A percentile compares a stretch with the other conserved stretches of the same genome.
Conservation (phyloP, 2,113 vertebrate genomes). For the Embiotoca jacksoni region DNA sequence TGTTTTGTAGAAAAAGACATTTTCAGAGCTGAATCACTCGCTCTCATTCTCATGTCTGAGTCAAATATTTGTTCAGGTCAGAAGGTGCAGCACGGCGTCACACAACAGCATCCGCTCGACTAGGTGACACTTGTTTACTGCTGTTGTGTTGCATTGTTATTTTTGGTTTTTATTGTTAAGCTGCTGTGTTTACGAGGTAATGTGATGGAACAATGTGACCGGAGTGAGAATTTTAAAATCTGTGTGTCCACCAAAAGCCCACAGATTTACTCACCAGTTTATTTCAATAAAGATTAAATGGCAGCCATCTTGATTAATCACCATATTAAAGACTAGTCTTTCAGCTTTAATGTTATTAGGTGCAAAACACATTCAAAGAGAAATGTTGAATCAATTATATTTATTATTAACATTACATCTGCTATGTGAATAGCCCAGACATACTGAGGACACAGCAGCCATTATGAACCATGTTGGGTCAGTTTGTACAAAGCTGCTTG, state of each 20-base stretch:
- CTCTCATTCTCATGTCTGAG: background rate
- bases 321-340: no score
- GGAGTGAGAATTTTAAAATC: background rate
- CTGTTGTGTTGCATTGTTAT: slow-evolving; percentile 14
- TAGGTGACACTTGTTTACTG: background rate
- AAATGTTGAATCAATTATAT: background rate
- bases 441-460: background rate
- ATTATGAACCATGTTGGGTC: no score
- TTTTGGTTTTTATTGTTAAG: slow-evolving; percentile 14
- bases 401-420: background rate
- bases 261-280: background rate
- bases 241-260: slow-evolving; percentile 5
- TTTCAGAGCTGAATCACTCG: slow-evolving; percentile 17
- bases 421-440: no score
- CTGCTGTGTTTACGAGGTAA: slow-evolving; percentile 48
- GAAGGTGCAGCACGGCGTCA: background rate
- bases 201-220: background rate
- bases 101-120: slow-evolving; percentile 29
- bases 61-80: slow-evolving; percentile 31
- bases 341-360: no score
- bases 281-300: no score
- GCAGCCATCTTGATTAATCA: no score
- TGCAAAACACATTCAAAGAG: no score
- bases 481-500: no score
- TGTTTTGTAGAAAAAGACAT: slow-evolving; percentile 10